Conservation (phyloP, 2,888 invertebrate genomes). For the Drosophila anomalata region DNA sequence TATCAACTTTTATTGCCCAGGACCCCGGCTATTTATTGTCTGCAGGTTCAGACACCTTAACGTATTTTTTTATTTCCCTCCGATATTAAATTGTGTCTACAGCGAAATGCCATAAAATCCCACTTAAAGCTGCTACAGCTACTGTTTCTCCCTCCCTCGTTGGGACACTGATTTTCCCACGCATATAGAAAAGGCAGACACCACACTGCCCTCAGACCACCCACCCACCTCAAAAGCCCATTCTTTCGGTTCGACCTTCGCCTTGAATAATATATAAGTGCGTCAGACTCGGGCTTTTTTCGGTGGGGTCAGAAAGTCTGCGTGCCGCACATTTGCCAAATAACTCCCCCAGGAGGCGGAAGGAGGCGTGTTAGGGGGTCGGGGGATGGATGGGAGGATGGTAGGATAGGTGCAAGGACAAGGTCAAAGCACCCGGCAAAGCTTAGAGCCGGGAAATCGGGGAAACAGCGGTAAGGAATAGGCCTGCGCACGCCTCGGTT, state of each 20-base stretch:
- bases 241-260: constrained; percentile 57
- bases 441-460: constrained; percentile 1
- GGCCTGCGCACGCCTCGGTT: constrained; percentile 60
- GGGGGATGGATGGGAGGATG: too few relatives aligned
- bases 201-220: neutral
- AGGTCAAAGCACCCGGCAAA: constrained; percentile 79
- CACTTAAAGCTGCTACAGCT: constrained; percentile 59
- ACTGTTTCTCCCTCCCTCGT: neutral
- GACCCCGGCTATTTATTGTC: constrained; percentile 60
- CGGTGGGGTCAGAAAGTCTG: constrained; percentile 54
- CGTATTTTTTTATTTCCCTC: constrained; percentile 39
- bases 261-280: constrained; percentile 72
- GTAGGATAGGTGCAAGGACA: constrained; percentile 63
- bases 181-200: constrained; percentile 44
- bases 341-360: constrained; percentile 68
- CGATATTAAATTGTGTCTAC: constrained; percentile 71
- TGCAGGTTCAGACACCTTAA: constrained; percentile 68
- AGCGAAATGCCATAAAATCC: constrained; percentile 69
- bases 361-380: constrained; percentile 15
- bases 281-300: constrained; percentile 50
- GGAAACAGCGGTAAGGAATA: constrained; percentile 25
- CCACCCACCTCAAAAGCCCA: neutral
- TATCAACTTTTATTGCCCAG: constrained; percentile 49
- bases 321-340: constrained; percentile 75
- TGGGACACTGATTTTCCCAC: constrained; percentile 66